Evolutionary conservation across 2,113 vertebrate species (phyloP).

Genomic region (Burhinus bistriatus): DNA sequence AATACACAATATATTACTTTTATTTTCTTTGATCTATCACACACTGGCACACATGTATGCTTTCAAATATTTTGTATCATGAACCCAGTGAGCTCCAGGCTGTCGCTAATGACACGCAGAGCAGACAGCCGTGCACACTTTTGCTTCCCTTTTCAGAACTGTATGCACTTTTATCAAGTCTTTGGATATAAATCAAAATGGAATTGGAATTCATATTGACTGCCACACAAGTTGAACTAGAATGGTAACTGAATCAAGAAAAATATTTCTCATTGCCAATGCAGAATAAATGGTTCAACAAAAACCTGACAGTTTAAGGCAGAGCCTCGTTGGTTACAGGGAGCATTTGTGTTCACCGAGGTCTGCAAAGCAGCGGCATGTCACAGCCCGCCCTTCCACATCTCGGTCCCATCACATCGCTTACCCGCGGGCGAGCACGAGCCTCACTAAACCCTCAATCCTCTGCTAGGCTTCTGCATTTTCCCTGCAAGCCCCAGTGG

Average conservation of each 20-base stretch:
- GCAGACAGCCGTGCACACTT: rapidly evolving
- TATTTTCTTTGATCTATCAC: background rate
- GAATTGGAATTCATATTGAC: background rate
- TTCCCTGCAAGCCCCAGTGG: rapidly evolving
- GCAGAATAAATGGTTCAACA: background rate
- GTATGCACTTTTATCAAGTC: background rate
- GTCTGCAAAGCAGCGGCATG: no score
- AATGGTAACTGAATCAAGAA: background rate
- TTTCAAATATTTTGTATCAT: background rate
- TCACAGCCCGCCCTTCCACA: background rate
- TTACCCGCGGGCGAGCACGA: rapidly evolving
- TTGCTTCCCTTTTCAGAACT: background rate
- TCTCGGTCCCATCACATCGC: rapidly evolving
- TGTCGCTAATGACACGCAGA: rapidly evolving
- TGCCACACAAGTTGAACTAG: background rate
- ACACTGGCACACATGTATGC: background rate
- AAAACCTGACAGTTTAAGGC: background rate
- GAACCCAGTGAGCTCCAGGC: background rate
- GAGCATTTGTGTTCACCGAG: rapidly evolving
- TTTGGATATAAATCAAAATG: background rate
- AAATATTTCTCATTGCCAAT: background rate
- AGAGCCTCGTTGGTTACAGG: rapidly evolving
- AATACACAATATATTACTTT: background rate
- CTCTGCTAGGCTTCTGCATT: background rate
- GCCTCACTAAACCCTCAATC: rapidly evolving